A percentile compares a stretch with the other conserved stretches of the same genome.
phyloP scores from a whole-genome alignment of 2,888 invertebrate genomes.

The Drosophila hamatofila region DNA sequence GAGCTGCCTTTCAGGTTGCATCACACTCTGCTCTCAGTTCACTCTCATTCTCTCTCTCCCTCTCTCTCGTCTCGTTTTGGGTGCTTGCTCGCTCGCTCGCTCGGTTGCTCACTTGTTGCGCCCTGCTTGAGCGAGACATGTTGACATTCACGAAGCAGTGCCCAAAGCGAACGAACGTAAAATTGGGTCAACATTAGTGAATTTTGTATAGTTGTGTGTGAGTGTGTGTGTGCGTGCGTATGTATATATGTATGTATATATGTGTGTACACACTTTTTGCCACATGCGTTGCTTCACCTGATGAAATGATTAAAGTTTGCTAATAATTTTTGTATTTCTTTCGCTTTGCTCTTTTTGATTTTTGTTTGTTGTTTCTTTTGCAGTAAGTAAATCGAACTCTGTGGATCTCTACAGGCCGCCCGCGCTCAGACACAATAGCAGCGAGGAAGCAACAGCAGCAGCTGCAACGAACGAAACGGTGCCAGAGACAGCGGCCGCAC shows the following conservation, averaged over 20 bases:
- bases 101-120: conserved; percentile 49
- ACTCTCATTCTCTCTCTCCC: conserved; percentile 18
- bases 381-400: conserved; percentile 83
- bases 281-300: conserved; percentile 66
- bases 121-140: conserved; percentile 48
- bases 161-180: conserved; percentile 53
- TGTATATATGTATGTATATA: conserved; percentile 13
- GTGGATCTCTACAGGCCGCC: conserved; percentile 87
- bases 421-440: conserved; percentile 84
- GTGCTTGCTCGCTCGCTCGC: conserved; percentile 7
- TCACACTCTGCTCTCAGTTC: conserved; percentile 45
- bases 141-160: conserved; percentile 76
- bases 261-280: conserved; percentile 48
- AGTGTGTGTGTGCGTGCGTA: neutral
- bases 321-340: conserved; percentile 41
- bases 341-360: conserved; percentile 4
- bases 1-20: conserved; percentile 62
- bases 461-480: conserved; percentile 40
- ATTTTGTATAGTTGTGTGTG: conserved; percentile 49
- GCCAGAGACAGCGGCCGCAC: conserved; percentile 36
- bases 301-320: conserved; percentile 40
- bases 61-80: conserved; percentile 8
- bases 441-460: conserved; percentile 35
- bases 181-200: conserved; percentile 73
- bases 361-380: neutral